Conservation (phyloP, 2,888 invertebrate species). For the Vandiemenella viatica region DNA sequence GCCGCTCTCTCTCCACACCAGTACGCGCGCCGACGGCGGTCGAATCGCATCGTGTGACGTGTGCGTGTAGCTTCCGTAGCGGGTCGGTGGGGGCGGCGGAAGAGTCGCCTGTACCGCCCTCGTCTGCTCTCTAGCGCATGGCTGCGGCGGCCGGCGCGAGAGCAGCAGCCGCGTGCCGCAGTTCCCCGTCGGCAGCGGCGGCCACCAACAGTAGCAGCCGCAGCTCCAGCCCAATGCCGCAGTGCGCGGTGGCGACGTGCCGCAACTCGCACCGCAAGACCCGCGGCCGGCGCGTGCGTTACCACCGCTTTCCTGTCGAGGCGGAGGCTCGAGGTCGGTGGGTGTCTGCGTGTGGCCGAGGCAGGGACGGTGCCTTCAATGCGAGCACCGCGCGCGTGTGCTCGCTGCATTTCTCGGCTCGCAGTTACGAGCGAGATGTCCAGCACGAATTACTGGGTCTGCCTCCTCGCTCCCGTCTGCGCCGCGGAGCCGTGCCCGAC, state of each 20-base stretch:
- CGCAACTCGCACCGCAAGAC: conserved; percentile 41
- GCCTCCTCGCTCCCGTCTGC: conserved; percentile 35
- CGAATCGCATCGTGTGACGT: too few relatives aligned
- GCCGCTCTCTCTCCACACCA: too few relatives aligned
- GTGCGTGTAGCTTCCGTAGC: too few relatives aligned
- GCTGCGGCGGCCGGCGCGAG: not conserved
- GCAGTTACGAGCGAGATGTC: conserved; percentile 38
- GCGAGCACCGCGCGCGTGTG: conserved; percentile 39
- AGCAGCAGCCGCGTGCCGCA: not conserved
- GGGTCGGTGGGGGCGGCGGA: too few relatives aligned
- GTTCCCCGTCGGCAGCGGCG: too few relatives aligned
- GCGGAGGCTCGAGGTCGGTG: conserved; percentile 34
- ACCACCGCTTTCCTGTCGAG: conserved; percentile 42
- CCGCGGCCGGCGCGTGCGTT: conserved; percentile 37
- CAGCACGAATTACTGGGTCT: conserved; percentile 38
- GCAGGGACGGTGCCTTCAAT: conserved; percentile 35
- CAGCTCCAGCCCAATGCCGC: conserved; percentile 37
- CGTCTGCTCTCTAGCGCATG: too few relatives aligned
- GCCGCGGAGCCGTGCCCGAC: conserved; percentile 36
- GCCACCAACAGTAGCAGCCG: not conserved
- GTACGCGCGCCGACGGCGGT: too few relatives aligned
- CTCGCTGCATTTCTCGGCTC: conserved; percentile 35
- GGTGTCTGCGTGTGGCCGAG: conserved; percentile 37
- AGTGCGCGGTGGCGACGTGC: conserved; percentile 41
- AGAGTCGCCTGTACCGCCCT: too few relatives aligned